These are phyloP conservation scores for Merluccius polli DNA, from an alignment of 2,797 vertebrate species.

Conservation along the genomic window DNA sequence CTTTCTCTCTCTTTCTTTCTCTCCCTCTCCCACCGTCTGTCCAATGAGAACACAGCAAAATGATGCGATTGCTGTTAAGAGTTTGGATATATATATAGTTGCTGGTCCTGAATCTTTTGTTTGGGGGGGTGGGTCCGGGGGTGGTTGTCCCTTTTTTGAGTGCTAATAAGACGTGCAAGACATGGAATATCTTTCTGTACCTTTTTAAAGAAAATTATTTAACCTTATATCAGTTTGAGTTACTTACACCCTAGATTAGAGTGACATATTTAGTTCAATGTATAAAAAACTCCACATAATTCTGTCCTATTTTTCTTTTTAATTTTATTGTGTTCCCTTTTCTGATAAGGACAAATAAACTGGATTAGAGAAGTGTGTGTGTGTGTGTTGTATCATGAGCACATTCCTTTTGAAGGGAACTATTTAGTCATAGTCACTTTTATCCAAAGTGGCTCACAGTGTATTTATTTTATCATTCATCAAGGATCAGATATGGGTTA, in stretches of 20 bases:
- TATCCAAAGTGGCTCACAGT: not conserved
- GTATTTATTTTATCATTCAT: not conserved
- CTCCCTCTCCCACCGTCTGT: conserved; percentile 17
- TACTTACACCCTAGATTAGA: conserved; percentile 94
- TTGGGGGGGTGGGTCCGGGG: conserved; percentile 20
- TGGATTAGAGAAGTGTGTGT: conserved; percentile 62
- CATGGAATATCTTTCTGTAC: conserved; percentile 77
- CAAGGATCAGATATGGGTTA: not conserved
- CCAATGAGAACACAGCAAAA: conserved; percentile 28
- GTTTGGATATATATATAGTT: conserved; percentile 11
- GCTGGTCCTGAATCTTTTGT: conserved; percentile 51
- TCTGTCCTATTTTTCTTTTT: conserved; percentile 71
- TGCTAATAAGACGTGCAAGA: conserved; percentile 61
- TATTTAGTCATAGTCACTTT: too few species aligned
- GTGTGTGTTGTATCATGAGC: conserved; percentile 4
- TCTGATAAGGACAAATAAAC: conserved; percentile 71
- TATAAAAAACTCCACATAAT: conserved; percentile 79
- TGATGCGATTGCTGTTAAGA: conserved; percentile 13
- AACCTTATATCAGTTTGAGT: conserved; percentile 95
- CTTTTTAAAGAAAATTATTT: conserved; percentile 85
- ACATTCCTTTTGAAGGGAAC: too few species aligned
- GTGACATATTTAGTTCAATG: conserved; percentile 93
- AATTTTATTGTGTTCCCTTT: conserved; percentile 68
- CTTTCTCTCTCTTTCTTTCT: conserved; percentile 9
- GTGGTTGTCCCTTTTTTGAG: conserved; percentile 43